phyloP scores from a whole-genome alignment of 2,888 invertebrate species.

The Acanthococcus lagerstroemiae region DNA sequence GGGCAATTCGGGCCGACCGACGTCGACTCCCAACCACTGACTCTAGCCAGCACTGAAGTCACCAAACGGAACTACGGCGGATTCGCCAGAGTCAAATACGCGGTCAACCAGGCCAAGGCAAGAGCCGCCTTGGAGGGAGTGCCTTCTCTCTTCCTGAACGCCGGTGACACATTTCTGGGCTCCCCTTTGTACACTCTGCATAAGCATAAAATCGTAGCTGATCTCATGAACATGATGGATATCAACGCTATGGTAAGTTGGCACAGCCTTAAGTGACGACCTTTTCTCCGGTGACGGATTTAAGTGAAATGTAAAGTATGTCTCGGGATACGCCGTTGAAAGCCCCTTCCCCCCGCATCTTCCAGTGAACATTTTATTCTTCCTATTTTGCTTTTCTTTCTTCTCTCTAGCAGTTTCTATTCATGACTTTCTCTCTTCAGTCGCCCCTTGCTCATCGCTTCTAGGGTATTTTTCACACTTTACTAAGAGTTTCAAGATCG shows the following conservation, averaged over 20 bases:
- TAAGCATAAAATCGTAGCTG: conserved; percentile 67
- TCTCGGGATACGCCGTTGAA: no score
- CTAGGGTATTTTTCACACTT: no score
- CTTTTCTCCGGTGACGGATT: no score
- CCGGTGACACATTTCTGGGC: conserved; percentile 86
- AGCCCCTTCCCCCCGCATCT: no score
- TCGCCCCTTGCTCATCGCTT: no score
- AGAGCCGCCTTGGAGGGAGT: conserved; percentile 49
- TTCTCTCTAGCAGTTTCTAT: no score
- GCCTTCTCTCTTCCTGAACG: conserved; percentile 71
- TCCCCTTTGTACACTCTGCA: conserved; percentile 76
- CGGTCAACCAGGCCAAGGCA: conserved; percentile 48
- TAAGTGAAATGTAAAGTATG: no score
- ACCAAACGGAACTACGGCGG: conserved; percentile 65
- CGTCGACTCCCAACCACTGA: conserved; percentile 47
- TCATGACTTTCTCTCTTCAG: no score
- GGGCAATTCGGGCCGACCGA: conserved; percentile 57
- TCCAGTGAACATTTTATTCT: no score
- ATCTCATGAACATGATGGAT: conserved; percentile 65
- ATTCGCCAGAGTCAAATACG: conserved; percentile 56
- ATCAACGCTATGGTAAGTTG: conserved; percentile 73
- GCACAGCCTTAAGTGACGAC: no score
- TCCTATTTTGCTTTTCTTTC: no score
- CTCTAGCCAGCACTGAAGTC: conserved; percentile 36
- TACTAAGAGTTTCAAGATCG: no score